These are phyloP conservation scores for Melanaphis sacchari DNA, from an alignment of 1,140 invertebrate genomes.

Conservation along the genomic window DNA sequence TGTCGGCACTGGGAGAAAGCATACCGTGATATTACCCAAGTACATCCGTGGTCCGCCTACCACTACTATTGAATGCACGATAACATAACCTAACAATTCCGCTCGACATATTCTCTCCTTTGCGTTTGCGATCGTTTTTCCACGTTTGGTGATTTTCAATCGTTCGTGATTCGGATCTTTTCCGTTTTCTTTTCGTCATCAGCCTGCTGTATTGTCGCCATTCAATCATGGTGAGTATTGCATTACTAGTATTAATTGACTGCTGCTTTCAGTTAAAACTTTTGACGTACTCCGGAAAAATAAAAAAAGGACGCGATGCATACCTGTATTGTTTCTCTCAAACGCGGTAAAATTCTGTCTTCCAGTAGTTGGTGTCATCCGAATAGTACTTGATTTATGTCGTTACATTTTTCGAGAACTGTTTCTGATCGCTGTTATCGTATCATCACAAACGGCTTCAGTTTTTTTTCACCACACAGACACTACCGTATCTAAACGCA, in stretches of 20 bases:
- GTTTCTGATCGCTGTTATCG: not conserved
- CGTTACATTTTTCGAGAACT: not conserved
- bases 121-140: slow-evolving; percentile 1
- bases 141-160: slow-evolving; percentile 14
- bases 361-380: not conserved
- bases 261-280: not conserved
- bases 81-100: slow-evolving; percentile 39
- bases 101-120: not conserved
- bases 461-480: not conserved
- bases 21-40: not conserved
- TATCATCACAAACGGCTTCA: not conserved
- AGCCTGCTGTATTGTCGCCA: not conserved
- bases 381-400: not conserved
- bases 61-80: not conserved
- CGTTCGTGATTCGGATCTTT: not conserved
- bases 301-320: no score
- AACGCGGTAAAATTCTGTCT: not conserved
- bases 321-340: not conserved
- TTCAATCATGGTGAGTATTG: slow-evolving; percentile 21
- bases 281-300: not conserved
- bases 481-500: not conserved
- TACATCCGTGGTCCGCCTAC: not conserved
- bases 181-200: not conserved
- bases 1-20: not conserved
- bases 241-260: not conserved